Conservation (phyloP, 2,113 vertebrate species). For the Bubo blakistoni region DNA sequence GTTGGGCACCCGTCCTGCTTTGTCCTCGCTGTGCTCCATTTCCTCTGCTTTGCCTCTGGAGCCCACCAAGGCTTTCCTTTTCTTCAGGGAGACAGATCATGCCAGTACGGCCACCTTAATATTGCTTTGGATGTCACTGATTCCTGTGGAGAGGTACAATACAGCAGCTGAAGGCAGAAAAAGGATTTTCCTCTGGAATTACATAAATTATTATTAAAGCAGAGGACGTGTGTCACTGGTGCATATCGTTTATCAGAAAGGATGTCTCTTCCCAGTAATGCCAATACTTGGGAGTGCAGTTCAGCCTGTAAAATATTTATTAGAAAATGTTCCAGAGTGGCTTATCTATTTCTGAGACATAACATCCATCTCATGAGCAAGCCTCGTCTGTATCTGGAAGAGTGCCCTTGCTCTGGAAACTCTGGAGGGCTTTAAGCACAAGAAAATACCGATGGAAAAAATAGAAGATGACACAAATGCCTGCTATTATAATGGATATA, state of each 20-base stretch:
- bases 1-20: not conserved
- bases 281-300: not conserved
- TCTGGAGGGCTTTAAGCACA: constrained; percentile 86
- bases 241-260: not conserved
- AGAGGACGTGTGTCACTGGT: not conserved
- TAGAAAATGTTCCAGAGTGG: not conserved
- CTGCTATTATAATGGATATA: constrained; percentile 82
- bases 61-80: not conserved
- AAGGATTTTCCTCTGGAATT: not conserved
- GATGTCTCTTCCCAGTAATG: not conserved
- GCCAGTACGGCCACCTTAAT: not conserved
- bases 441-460: constrained; percentile 84
- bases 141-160: not conserved
- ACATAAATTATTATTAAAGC: not conserved
- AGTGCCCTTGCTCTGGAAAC: constrained; percentile 80
- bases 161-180: not conserved
- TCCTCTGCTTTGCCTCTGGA: not conserved
- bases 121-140: not conserved
- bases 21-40: not conserved
- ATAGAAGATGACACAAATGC: constrained; percentile 83
- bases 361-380: not conserved
- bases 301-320: not conserved
- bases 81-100: not conserved
- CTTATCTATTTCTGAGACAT: not conserved
- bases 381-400: constrained; percentile 83